Conservation (phyloP, 2,113 vertebrate species). For the Mus musculus region DNA sequence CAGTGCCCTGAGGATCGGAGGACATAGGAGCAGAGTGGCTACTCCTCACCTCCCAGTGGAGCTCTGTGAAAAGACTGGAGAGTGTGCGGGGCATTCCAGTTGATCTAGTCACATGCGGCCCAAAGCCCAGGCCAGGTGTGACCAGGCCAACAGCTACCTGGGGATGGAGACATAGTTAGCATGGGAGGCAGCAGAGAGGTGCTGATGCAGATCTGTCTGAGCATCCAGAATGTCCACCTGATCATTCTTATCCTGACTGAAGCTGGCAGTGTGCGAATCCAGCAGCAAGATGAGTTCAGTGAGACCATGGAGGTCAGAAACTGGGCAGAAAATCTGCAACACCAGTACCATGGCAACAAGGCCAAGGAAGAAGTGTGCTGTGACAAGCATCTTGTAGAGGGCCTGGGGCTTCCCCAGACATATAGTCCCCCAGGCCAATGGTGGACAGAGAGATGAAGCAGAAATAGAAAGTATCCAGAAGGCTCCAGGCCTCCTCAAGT, state of each 20-base stretch:
- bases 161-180: constrained; percentile 89
- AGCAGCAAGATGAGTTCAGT: constrained; percentile 91
- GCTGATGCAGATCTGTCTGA: not conserved
- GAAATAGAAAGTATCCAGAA: constrained; percentile 94
- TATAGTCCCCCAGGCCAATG: constrained; percentile 94
- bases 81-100: rapidly evolving
- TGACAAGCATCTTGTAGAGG: constrained; percentile 93
- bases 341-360: constrained; percentile 92
- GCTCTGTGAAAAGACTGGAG: not conserved
- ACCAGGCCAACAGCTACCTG: constrained; percentile 65
- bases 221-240: constrained; percentile 77
- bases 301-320: constrained; percentile 91
- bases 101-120: rapidly evolving
- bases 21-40: rapidly evolving
- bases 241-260: constrained; percentile 78
- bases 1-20: not conserved
- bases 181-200: constrained; percentile 61
- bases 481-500: constrained; percentile 91
- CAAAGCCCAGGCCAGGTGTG: not conserved
- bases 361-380: constrained; percentile 92
- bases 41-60: not conserved
- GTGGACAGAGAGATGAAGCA: constrained; percentile 95
- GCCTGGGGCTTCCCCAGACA: constrained; percentile 87
- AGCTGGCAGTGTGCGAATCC: rapidly evolving
- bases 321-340: constrained; percentile 90